These are phyloP conservation scores for Craseonycteris thonglongyai DNA, from an alignment of 2,113 vertebrate genomes.

Conservation along the genomic window DNA sequence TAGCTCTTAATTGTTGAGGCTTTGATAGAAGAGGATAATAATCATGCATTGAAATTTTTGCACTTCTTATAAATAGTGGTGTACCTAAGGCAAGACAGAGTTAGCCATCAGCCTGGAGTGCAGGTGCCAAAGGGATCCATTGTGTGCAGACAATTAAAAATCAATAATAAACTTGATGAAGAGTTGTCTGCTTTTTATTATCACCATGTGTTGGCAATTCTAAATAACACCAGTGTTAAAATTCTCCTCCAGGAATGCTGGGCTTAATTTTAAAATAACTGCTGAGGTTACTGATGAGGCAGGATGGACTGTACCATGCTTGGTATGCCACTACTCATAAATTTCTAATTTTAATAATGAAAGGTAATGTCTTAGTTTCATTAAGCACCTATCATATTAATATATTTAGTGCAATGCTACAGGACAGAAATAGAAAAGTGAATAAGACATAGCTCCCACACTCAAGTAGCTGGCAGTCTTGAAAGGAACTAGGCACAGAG, in stretches of 20 bases:
- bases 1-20: conserved; percentile 61
- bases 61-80: conserved; percentile 1
- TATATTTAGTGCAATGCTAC: background rate
- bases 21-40: conserved; percentile 34
- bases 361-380: background rate
- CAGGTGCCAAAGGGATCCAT: background rate
- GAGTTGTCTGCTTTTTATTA: background rate
- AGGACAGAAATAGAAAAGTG: background rate
- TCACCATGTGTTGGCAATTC: background rate
- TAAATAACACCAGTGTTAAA: background rate
- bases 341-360: conserved; percentile 68
- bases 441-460: background rate
- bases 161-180: background rate
- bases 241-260: background rate
- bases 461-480: background rate
- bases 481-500: background rate
- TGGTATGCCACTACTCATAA: conserved; percentile 11
- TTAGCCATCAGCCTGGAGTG: background rate
- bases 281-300: background rate
- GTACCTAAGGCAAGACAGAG: background rate
- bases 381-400: background rate
- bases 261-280: background rate
- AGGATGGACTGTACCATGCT: background rate
- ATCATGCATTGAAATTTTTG: conserved; percentile 9
- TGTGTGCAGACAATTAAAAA: background rate